Conservation (phyloP, 1,140 invertebrate species). For the Steinernema khuongi region DNA sequence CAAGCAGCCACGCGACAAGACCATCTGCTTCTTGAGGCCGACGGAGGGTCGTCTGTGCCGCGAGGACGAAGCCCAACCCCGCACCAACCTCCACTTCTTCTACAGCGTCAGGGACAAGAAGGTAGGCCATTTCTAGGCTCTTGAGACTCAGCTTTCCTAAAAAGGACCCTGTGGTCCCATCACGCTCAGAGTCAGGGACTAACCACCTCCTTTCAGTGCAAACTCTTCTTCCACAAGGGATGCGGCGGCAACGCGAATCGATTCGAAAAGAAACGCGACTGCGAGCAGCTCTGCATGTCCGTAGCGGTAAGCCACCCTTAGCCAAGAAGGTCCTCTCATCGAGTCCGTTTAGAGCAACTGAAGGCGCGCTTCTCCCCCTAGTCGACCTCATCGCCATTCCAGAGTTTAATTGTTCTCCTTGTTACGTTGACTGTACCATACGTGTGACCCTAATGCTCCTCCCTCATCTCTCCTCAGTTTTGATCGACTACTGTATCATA, state of each 20-base stretch:
- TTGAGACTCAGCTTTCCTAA: too few species aligned
- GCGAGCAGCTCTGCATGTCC: conserved; percentile 32
- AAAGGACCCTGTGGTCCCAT: too few species aligned
- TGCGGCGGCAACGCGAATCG: conserved; percentile 41
- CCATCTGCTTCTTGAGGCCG: conserved; percentile 33
- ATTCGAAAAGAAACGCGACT: conserved; percentile 39
- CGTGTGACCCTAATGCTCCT: background rate
- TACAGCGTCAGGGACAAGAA: conserved; percentile 30
- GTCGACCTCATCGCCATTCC: conserved; percentile 16
- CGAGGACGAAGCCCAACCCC: conserved; percentile 34
- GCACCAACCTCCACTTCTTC: conserved; percentile 41
- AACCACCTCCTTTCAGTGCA: conserved; percentile 22
- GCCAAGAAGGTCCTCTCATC: background rate
- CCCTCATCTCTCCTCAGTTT: background rate
- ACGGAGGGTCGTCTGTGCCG: conserved; percentile 32
- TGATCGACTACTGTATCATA: background rate
- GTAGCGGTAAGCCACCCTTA: background rate
- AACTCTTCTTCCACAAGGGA: conserved; percentile 51
- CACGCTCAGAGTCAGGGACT: too few species aligned
- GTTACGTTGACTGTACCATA: background rate
- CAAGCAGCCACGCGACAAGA: conserved; percentile 18
- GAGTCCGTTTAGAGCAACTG: background rate
- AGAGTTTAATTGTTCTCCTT: conserved; percentile 8
- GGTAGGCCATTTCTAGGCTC: too few species aligned
- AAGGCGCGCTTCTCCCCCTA: conserved; percentile 8